Evolutionary conservation across 2,797 vertebrate species (phyloP), one percentile per base, ranked within the genome.

Genomic region (Manis crassicaudata): DNA sequence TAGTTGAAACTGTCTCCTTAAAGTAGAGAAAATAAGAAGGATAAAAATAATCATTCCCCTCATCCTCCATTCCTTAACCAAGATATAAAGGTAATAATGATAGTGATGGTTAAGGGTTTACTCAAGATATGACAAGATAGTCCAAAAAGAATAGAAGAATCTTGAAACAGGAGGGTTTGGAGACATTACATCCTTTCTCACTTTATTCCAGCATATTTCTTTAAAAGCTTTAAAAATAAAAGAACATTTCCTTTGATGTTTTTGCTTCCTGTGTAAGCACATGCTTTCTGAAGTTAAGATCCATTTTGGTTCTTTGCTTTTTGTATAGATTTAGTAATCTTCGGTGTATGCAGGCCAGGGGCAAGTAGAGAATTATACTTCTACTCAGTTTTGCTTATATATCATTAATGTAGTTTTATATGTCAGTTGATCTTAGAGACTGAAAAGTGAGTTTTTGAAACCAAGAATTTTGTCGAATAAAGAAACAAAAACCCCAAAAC

Each of bases 361-460:
- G 17, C 54, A 95, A 82, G n/a, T 32, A 91, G 11, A 88, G 50
- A 87, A 62, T 88, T 79, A 25, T 80, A 2, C 60, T 72, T 63
- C 70, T 75, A 67, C 40, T 63, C 32, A 16, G 25, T 80, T 88
- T 85, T 70, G 25, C 77, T 20, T 50, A 67, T 72, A 43, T 88
- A 46, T 80, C 10, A 68, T 17, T 88, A 85, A 29, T 37, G 63
- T 62, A 68, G 84, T 86, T 97, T 72, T 77, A 95, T 77, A 73
- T 29, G 2, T 58, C 73, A 67, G 46, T 62, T 56, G 20, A n/a
- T 63, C 84, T 3, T 72, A 12, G 85, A 95, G 18, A 80, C 52
- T 83, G 46, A 91, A 90, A 50, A 86, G 25, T 94, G 35, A 84
- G n/a, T 93, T 92, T 97, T 96, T 20, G 52, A 63, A 96, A 84